Conservation (phyloP, 2,888 invertebrate species). For the Trissolcus japonicus region DNA sequence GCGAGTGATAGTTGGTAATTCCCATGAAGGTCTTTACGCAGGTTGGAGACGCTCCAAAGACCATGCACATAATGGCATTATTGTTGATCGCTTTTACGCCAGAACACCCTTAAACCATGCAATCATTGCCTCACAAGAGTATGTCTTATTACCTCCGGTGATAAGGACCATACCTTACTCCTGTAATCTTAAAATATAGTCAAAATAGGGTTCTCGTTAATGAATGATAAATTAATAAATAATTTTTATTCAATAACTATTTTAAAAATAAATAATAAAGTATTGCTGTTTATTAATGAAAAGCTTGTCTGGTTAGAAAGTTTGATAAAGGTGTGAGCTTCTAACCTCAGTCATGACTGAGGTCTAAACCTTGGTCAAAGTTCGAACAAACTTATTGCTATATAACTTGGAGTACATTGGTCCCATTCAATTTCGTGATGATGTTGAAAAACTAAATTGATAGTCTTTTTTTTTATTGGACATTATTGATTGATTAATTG, state of each 20-base stretch:
- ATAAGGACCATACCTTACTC: slow-evolving; percentile 64
- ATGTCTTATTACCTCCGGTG: slow-evolving; percentile 63
- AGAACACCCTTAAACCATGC: slow-evolving; percentile 66
- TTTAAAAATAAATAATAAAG: too few relatives aligned
- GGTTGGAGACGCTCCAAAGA: slow-evolving; percentile 61
- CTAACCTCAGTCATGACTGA: too few relatives aligned
- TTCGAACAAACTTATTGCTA: too few relatives aligned
- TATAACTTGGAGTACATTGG: too few relatives aligned
- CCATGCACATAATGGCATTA: slow-evolving; percentile 63
- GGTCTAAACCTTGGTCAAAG: too few relatives aligned
- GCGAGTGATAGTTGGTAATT: slow-evolving; percentile 67
- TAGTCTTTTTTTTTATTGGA: too few relatives aligned
- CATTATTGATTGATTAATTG: slow-evolving; percentile 11
- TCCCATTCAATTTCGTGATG: too few relatives aligned
- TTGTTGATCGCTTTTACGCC: slow-evolving; percentile 62
- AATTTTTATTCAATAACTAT: too few relatives aligned
- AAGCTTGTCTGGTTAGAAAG: neutral
- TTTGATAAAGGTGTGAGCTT: too few relatives aligned
- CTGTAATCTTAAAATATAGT: slow-evolving; percentile 49
- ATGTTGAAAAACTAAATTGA: too few relatives aligned
- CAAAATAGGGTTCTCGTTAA: neutral
- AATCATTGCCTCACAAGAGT: slow-evolving; percentile 68
- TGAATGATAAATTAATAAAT: neutral
- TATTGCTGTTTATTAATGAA: too few relatives aligned
- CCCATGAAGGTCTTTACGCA: slow-evolving; percentile 54